Evolutionary conservation across 2,113 vertebrate species (phyloP).

Genomic region (Albula goreensis): DNA sequence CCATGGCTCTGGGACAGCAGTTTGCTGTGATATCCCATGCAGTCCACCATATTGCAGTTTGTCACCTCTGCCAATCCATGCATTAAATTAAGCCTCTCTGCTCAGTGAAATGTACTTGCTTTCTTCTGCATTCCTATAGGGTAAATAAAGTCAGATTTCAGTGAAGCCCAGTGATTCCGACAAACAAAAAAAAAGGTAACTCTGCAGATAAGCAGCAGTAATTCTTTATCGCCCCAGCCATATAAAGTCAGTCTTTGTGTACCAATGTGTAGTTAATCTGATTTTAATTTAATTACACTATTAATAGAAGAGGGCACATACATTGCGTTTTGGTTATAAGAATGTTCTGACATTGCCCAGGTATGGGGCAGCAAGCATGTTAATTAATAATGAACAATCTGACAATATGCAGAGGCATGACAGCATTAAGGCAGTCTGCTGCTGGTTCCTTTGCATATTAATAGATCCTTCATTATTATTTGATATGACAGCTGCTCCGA

Average conservation of each 20-base stretch:
- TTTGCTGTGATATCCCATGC: constrained; percentile 52
- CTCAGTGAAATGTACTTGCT: constrained; percentile 56
- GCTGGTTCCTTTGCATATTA: constrained; percentile 83
- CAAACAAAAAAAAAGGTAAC: constrained; percentile 27
- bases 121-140: constrained; percentile 38
- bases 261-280: constrained; percentile 75
- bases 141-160: constrained; percentile 60
- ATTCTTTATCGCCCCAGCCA: constrained; percentile 41
- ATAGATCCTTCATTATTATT: constrained; percentile 87
- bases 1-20: constrained; percentile 58
- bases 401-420: constrained; percentile 83
- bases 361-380: constrained; percentile 82
- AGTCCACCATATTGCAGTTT: constrained; percentile 44
- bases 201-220: constrained; percentile 53
- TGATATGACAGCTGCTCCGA: constrained; percentile 84
- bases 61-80: constrained; percentile 55
- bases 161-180: constrained; percentile 43
- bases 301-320: constrained; percentile 71
- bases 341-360: constrained; percentile 82
- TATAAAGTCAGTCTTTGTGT: constrained; percentile 67
- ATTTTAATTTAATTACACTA: constrained; percentile 79
- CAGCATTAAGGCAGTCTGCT: constrained; percentile 81
- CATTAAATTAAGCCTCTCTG: constrained; percentile 53
- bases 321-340: constrained; percentile 75
- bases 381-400: constrained; percentile 86